Percentiles rank a stretch among this genome's conserved stretches.
Evolutionary conservation across 2,888 invertebrate species (phyloP).

Genomic region (Lochmaea crataegi): DNA sequence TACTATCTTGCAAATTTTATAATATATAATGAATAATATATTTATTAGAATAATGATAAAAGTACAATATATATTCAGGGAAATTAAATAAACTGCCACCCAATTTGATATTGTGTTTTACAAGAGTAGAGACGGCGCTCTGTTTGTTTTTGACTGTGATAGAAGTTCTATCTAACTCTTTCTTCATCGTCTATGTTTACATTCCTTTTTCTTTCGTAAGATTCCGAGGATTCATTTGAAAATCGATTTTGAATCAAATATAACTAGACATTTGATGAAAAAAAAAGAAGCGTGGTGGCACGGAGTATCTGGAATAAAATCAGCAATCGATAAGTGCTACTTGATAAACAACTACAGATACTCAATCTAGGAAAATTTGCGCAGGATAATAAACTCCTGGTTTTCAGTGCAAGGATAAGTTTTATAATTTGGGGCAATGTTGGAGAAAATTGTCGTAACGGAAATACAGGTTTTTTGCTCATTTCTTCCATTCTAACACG

Average conservation of each 20-base stretch:
- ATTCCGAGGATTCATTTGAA: neutral
- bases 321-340: too few relatives aligned
- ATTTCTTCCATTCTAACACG: too few relatives aligned
- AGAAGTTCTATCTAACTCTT: conserved; percentile 57
- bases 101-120: neutral
- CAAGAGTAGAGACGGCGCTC: conserved; percentile 50
- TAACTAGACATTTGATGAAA: neutral
- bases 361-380: too few relatives aligned
- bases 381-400: too few relatives aligned
- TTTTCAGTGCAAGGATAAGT: too few relatives aligned
- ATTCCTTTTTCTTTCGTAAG: conserved; percentile 50
- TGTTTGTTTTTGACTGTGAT: conserved; percentile 57
- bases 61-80: neutral
- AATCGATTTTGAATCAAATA: neutral
- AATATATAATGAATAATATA: neutral
- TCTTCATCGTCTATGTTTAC: conserved; percentile 54
- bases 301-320: too few relatives aligned
- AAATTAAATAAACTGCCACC: conserved; percentile 5
- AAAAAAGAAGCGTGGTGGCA: too few relatives aligned
- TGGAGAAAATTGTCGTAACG: too few relatives aligned
- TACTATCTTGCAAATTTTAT: neutral
- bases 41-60: neutral
- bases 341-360: too few relatives aligned
- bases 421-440: too few relatives aligned
- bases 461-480: too few relatives aligned